These are phyloP conservation scores for Platalea minor DNA, from an alignment of 2,797 vertebrate genomes.

Conservation along the genomic window DNA sequence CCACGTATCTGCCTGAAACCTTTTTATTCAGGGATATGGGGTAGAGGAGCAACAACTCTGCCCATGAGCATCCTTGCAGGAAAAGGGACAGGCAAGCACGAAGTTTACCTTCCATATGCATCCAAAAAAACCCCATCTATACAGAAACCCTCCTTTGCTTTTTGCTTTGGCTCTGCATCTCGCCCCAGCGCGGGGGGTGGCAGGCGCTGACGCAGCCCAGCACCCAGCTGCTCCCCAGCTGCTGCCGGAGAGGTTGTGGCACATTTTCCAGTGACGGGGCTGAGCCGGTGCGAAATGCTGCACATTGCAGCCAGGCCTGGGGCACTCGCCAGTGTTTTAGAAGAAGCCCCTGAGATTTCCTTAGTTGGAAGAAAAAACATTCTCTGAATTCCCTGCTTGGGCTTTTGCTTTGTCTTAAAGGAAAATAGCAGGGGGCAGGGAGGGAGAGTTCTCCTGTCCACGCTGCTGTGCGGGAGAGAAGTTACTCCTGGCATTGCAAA, in stretches of 20 bases:
- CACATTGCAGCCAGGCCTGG: constrained; percentile 13
- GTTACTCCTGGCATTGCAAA: not conserved
- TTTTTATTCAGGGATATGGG: not conserved
- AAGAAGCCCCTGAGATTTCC: constrained; percentile 57
- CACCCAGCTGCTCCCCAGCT: constrained; percentile 60
- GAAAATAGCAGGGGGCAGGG: not conserved
- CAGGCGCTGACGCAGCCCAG: not conserved
- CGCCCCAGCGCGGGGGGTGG: not conserved
- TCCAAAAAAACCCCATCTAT: not conserved
- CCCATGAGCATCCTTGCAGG: not conserved
- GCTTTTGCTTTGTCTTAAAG: constrained; percentile 42
- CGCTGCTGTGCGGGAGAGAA: not conserved
- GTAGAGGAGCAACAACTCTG: not conserved
- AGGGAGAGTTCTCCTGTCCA: not conserved
- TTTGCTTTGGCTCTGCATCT: not conserved
- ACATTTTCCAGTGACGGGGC: not conserved
- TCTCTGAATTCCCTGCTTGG: constrained; percentile 64
- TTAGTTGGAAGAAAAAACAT: constrained; percentile 64
- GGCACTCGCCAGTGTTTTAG: constrained; percentile 10
- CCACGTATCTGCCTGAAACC: not conserved
- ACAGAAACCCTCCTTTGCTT: not conserved
- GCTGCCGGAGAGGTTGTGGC: constrained; percentile 8
- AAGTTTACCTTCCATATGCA: not conserved
- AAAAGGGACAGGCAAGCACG: not conserved
- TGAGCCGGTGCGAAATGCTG: constrained; percentile 1